Percentiles rank a stretch among this genome's conserved stretches.
Evolutionary conservation across 2,888 invertebrate species (phyloP).

Genomic region (Cheilosia impressa): DNA sequence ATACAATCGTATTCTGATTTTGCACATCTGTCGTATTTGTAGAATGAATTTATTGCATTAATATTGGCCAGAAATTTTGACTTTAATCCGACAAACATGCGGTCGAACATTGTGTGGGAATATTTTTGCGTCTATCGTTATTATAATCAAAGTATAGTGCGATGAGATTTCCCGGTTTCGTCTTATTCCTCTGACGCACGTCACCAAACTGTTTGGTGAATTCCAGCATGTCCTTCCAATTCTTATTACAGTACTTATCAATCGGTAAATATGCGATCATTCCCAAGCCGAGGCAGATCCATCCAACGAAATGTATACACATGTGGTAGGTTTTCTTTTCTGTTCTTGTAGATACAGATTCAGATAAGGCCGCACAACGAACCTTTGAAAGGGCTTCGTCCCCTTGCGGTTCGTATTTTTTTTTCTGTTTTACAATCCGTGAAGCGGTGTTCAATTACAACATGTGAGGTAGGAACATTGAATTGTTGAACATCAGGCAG

Average conservation of each 20-base stretch:
- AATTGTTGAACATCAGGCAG: constrained; percentile 57
- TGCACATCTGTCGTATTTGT: constrained; percentile 73
- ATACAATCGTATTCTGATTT: constrained; percentile 76
- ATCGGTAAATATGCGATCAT: constrained; percentile 60
- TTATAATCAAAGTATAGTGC: background rate
- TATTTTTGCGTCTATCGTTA: background rate
- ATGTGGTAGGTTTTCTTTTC: constrained; percentile 44
- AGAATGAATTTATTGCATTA: constrained; percentile 61
- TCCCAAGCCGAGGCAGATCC: constrained; percentile 47
- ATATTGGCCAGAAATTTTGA: constrained; percentile 69
- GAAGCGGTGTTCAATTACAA: constrained; percentile 70
- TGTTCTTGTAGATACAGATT: constrained; percentile 37
- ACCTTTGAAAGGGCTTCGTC: constrained; percentile 45
- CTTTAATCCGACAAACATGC: constrained; percentile 70
- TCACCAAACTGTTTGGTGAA: constrained; percentile 46
- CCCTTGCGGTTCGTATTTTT: constrained; percentile 29
- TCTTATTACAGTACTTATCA: constrained; percentile 62
- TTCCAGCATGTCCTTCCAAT: constrained; percentile 61
- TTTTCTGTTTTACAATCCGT: background rate
- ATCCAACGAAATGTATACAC: constrained; percentile 42
- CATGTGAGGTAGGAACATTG: constrained; percentile 41
- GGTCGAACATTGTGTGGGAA: constrained; percentile 75
- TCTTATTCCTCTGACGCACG: constrained; percentile 48
- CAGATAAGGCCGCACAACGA: constrained; percentile 57
- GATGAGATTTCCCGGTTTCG: background rate